These are phyloP conservation scores for Acipenser oxyrinchus DNA, from an alignment of 2,797 vertebrate genomes.

Conservation along the genomic window DNA sequence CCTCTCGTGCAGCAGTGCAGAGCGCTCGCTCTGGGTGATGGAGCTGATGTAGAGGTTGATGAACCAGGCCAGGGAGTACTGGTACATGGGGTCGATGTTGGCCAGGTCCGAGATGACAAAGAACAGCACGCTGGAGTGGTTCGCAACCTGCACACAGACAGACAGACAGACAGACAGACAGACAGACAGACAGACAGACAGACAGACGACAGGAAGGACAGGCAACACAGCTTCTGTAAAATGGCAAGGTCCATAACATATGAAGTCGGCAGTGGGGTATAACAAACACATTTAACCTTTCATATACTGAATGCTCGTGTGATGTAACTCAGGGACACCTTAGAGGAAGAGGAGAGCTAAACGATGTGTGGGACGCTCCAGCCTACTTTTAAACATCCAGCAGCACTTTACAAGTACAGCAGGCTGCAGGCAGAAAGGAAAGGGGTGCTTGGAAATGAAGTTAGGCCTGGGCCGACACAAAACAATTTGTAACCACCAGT, in stretches of 20 bases:
- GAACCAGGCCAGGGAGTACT: conserved; percentile 38
- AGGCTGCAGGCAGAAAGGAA: too few relatives aligned
- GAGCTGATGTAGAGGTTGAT: conserved; percentile 48
- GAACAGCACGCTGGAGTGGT: conserved; percentile 43
- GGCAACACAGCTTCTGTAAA: not conserved
- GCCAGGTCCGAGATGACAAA: conserved; percentile 48
- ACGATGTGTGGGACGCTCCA: not conserved
- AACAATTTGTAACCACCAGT: too few relatives aligned
- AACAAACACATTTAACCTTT: not conserved
- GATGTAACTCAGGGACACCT: not conserved
- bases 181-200: too few relatives aligned
- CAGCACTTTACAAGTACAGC: too few relatives aligned
- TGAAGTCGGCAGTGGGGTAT: not conserved
- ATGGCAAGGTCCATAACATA: not conserved
- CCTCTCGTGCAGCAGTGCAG: conserved; percentile 42
- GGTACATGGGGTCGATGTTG: conserved; percentile 44
- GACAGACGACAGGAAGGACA: not conserved
- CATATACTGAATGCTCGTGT: not conserved
- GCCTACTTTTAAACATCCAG: too few relatives aligned
- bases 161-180: not conserved
- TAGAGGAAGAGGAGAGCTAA: not conserved
- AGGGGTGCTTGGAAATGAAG: too few relatives aligned
- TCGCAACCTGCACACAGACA: conserved; percentile 34
- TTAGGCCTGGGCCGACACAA: too few relatives aligned
- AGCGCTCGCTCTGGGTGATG: conserved; percentile 33